A percentile compares a stretch with the other conserved stretches of the same genome.
Conservation (phyloP, 2,113 vertebrate species). For the Salvelinus alpinus region DNA sequence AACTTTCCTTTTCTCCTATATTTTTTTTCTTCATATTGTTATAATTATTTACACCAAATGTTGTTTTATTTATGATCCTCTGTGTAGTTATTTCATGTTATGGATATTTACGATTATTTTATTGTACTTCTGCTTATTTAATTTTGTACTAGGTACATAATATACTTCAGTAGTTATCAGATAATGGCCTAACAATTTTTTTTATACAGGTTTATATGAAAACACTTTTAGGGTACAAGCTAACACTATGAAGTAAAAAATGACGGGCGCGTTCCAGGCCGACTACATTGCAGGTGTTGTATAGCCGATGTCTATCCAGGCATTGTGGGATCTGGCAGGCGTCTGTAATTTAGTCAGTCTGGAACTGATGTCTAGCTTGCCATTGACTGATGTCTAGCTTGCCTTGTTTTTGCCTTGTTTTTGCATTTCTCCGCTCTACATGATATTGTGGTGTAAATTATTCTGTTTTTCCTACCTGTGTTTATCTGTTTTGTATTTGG, state of each 20-base stretch:
- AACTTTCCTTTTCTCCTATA: slow-evolving; percentile 3
- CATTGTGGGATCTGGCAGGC: no score
- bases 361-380: no score
- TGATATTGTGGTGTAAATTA: slow-evolving; percentile 47
- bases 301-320: no score
- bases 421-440: slow-evolving; percentile 20
- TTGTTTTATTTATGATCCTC: slow-evolving; percentile 56
- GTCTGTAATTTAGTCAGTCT: no score
- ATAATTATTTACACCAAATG: slow-evolving; percentile 15
- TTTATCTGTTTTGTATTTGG: slow-evolving; percentile 51
- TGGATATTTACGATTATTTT: slow-evolving; percentile 47
- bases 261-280: no score
- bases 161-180: slow-evolving; percentile 26
- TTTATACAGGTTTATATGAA: slow-evolving; percentile 59
- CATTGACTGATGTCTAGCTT: slow-evolving; percentile 48
- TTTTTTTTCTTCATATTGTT: slow-evolving; percentile 15
- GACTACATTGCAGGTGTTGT: no score
- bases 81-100: slow-evolving; percentile 31
- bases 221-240: slow-evolving; percentile 53
- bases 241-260: slow-evolving; percentile 53
- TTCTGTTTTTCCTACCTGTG: slow-evolving; percentile 29
- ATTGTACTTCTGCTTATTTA: slow-evolving; percentile 58
- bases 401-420: slow-evolving; percentile 21
- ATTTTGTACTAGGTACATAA: slow-evolving; percentile 68
- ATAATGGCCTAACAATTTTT: slow-evolving; percentile 41